Base-by-base conservation (phyloP, 2,888 invertebrate genomes). In the Pinctada fucata region DNA sequence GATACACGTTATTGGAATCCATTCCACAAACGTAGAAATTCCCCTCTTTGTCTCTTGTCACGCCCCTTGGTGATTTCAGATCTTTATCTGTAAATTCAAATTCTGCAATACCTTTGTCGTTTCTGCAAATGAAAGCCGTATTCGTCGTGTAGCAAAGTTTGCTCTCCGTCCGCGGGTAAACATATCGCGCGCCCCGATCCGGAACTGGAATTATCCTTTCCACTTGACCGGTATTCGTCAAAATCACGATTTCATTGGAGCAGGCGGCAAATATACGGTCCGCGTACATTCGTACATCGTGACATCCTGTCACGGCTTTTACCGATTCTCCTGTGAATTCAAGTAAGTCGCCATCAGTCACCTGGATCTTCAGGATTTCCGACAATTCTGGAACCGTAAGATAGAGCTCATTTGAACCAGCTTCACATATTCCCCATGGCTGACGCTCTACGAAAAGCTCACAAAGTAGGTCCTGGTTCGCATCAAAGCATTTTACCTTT, bases 371-470 rank as follows among this genome's bases (percentile, higher is more conserved):
- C 48, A 47, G 66, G 10, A 71, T 51, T 16, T 69, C 50, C 13
- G 63, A 45, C 5, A 50, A 63, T 45, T 77, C 74, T 49, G 80
- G 80, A 6, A 75, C 69, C 3, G 80, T 72, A 8, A 80, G 52
- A 13, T 74, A 31, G n/a, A 80, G 49, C 10, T 52, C 52, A 52
- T 65, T 66, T n/a, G 6, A 49, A 63, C 66, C 64, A n/a, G 75
- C 45, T 4, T 70, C 77, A 51, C 79, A 80, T 13, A 84, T 79
- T 67, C 85, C 86, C 86, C 86, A 86, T 0, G 85, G 85, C 13
- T 82, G 84, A 65, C 81, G 80, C 1, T 79, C 73, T 0, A 86
- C 64, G 50, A 83, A 81, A 2, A 83, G 51, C 3, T 83, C 83
- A 5, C 76, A 74, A 2, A 83, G 68, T 49, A 82, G 77, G n/a